These are phyloP conservation scores for Panthera leo DNA, from an alignment of 2,113 vertebrate genomes.

Conservation along the genomic window DNA sequence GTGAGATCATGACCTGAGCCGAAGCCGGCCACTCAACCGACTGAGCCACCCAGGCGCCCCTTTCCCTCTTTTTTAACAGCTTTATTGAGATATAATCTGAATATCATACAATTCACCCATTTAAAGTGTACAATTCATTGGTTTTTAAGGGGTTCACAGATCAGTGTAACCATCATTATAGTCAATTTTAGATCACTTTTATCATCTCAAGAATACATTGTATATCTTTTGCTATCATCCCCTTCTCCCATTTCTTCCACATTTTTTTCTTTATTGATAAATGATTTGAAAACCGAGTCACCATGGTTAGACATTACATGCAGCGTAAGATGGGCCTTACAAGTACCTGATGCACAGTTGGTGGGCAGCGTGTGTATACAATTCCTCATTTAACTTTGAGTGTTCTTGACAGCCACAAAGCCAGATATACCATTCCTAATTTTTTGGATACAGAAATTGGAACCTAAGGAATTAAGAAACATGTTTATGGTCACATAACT, in stretches of 20 bases:
- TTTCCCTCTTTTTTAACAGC: background rate
- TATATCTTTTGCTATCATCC: background rate
- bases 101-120: background rate
- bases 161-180: background rate
- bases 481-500: background rate
- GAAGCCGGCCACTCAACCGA: too few relatives aligned
- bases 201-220: background rate
- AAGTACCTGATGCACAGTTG: background rate
- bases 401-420: background rate
- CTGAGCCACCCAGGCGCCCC: too few relatives aligned
- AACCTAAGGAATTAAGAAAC: background rate
- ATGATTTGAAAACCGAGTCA: background rate
- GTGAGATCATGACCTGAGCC: too few relatives aligned
- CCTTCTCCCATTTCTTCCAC: background rate
- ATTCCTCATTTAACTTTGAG: background rate
- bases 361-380: background rate
- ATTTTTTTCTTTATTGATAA: background rate
- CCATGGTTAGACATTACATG: background rate
- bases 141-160: background rate
- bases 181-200: background rate
- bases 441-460: background rate
- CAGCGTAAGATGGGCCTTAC: background rate
- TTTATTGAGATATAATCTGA: background rate
- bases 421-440: background rate
- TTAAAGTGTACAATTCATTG: background rate